Conservation (phyloP, 37 sponge, comb jelly and placozoan genomes). For the Aphrocallistes beatrix region DNA sequence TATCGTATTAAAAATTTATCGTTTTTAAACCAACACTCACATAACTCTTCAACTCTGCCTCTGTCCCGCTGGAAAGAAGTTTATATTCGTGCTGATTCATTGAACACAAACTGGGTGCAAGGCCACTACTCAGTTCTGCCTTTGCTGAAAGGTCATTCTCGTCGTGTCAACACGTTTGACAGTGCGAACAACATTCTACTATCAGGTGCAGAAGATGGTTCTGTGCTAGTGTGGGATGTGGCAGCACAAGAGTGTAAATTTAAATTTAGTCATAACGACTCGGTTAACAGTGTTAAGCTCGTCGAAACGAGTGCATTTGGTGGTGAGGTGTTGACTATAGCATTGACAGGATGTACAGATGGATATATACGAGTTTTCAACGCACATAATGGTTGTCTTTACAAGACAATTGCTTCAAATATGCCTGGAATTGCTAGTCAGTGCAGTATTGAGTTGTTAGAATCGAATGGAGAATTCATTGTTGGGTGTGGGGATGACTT, state of each 20-base stretch:
- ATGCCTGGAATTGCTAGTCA: not conserved
- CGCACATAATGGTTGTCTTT: constrained; percentile 29
- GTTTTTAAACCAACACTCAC: not conserved
- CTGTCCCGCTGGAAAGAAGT: constrained; percentile 53
- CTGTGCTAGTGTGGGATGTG: constrained; percentile 52
- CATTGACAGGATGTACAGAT: constrained; percentile 62
- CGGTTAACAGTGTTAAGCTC: constrained; percentile 43
- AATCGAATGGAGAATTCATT: not conserved
- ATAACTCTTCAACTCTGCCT: not conserved
- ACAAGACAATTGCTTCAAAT: not conserved
- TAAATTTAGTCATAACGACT: constrained; percentile 50
- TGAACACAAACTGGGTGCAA: constrained; percentile 48
- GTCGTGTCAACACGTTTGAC: constrained; percentile 44
- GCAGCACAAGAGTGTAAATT: constrained; percentile 27
- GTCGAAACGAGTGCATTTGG: constrained; percentile 28
- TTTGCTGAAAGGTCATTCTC: constrained; percentile 47
- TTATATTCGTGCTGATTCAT: constrained; percentile 36
- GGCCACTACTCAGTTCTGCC: constrained; percentile 44
- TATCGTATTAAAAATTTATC: not conserved
- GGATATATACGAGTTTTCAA: constrained; percentile 50
- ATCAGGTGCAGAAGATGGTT: constrained; percentile 54
- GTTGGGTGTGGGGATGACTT: not conserved
- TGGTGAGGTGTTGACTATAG: constrained; percentile 29
- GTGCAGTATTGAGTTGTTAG: constrained; percentile 13
- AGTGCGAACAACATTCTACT: constrained; percentile 41